Percentiles rank a stretch among this genome's conserved stretches.
Evolutionary conservation across 2,888 invertebrate species (phyloP).

Genomic region (Drosophila algonquin): DNA sequence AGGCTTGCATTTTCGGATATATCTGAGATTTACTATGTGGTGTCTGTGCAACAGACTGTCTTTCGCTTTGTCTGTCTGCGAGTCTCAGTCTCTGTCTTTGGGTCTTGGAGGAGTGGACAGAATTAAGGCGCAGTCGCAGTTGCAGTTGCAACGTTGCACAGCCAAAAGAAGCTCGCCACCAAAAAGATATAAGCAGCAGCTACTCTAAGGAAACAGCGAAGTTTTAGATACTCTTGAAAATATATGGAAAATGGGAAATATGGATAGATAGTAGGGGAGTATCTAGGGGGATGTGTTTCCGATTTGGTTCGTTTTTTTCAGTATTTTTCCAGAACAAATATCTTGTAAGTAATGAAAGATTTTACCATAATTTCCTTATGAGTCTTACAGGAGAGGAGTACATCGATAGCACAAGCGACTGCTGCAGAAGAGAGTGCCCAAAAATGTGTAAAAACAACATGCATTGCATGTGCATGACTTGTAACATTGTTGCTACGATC

Average conservation of each 20-base stretch:
- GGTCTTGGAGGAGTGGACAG: conserved; percentile 57
- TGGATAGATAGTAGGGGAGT: not conserved
- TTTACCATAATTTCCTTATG: no score
- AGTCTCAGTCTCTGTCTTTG: not conserved
- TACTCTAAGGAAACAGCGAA: not conserved
- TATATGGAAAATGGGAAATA: not conserved
- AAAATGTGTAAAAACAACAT: no score
- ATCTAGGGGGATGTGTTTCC: no score
- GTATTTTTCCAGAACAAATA: no score
- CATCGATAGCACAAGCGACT: no score
- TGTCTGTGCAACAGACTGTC: not conserved
- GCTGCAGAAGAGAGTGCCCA: no score
- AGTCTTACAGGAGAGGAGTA: no score
- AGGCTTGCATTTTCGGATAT: conserved; percentile 78
- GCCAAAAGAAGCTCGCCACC: conserved; percentile 59
- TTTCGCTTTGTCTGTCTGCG: not conserved
- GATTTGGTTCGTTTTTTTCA: no score
- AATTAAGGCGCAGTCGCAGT: conserved; percentile 79
- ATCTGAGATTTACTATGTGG: conserved; percentile 77
- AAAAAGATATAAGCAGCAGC: conserved; percentile 30
- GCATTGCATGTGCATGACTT: no score
- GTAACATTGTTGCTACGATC: no score
- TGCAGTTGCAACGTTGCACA: conserved; percentile 14
- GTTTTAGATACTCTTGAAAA: not conserved
- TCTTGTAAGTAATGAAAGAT: no score